Evolutionary conservation across 2,797 vertebrate species (phyloP).

Genomic region (Melanotaenia maccullochi): DNA sequence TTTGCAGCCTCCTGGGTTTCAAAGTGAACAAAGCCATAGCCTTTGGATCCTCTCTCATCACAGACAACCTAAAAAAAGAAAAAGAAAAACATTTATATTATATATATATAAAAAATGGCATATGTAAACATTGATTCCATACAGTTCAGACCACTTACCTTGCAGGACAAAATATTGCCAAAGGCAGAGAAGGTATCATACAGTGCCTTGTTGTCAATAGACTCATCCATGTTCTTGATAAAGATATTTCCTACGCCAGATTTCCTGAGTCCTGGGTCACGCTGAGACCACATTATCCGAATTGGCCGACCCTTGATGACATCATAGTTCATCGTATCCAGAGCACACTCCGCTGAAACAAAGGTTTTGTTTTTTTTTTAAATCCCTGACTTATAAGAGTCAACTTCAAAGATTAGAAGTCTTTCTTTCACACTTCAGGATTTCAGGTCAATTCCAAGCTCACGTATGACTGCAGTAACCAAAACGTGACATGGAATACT

Average conservation of each 20-base stretch:
- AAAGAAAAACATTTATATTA: conserved; percentile 10
- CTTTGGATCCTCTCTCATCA: conserved; percentile 94
- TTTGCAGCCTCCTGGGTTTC: conserved; percentile 94
- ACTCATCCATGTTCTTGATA: conserved; percentile 98
- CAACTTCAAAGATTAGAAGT: neutral
- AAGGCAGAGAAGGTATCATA: conserved; percentile 98
- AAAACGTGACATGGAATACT: neutral
- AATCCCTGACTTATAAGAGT: too few species aligned
- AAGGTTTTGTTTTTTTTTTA: too few species aligned
- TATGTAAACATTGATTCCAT: neutral
- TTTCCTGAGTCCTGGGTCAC: conserved; percentile 94
- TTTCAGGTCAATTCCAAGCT: neutral
- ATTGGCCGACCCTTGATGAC: conserved; percentile 95
- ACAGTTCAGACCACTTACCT: conserved; percentile 79
- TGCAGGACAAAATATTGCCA: conserved; percentile 97
- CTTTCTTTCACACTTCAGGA: neutral
- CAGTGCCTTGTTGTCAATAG: conserved; percentile 97
- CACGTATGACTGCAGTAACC: neutral
- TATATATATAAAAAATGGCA: too few species aligned
- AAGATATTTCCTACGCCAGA: conserved; percentile 97
- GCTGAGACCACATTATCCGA: conserved; percentile 98
- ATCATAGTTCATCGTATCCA: conserved; percentile 99
- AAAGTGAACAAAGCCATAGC: conserved; percentile 98
- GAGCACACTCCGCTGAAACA: conserved; percentile 90
- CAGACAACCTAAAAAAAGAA: conserved; percentile 87